Evolutionary conservation across 1,140 invertebrate genomes (phyloP), one percentile per base, ranked within the genome.

Genomic region (Solenopsis fugax): DNA sequence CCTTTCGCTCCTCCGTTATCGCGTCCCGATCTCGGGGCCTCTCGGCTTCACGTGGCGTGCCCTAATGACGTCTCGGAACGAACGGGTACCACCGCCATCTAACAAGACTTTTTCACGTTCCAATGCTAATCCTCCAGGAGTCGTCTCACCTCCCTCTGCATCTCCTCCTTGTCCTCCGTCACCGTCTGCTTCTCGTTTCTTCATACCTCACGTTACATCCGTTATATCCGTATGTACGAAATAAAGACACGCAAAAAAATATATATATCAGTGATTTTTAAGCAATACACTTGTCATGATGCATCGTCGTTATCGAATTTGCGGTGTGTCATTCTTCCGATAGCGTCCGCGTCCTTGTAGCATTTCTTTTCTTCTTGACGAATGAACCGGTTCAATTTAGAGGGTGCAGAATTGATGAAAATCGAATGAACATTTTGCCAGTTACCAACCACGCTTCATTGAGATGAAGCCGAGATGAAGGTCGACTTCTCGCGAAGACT

Each of bases 41-140:
- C 90, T 92, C 90, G 91, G 91, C 93, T 94, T 94, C 93, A 93
- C 93, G 92, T 95, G 93, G 92, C 92, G 93, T 94, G 92, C 94
- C 90, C 93, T 95, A 95, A 95, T 95, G 94, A 94, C 93, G 94
- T 94, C 91, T 91, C 88, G 87, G 90, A 93, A 91, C 90, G 89
- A 92, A 93, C 84, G 89, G 91, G 90, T 91, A 93, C 91, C 85
- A 92, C 92, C 90, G 90, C 92, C 91, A 90, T 94, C 92, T 94
- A 94, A 94, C 94, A 92, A 94, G 81, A 88, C 91, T 94, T 93
- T 93, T 93, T 92, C 91, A 92, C 92, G 94, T 94, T 93, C 92
- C 93, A 94, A 95, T 95, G 94, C 93, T 95, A 94, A 94, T 95
- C 91, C 93, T 81, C 85, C 77, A 60, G 88, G 90, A 91, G 87